Percentiles rank a stretch among this genome's conserved stretches.
Evolutionary conservation across 2,113 vertebrate species (phyloP).

Genomic region (Cyanoliseus patagonus): DNA sequence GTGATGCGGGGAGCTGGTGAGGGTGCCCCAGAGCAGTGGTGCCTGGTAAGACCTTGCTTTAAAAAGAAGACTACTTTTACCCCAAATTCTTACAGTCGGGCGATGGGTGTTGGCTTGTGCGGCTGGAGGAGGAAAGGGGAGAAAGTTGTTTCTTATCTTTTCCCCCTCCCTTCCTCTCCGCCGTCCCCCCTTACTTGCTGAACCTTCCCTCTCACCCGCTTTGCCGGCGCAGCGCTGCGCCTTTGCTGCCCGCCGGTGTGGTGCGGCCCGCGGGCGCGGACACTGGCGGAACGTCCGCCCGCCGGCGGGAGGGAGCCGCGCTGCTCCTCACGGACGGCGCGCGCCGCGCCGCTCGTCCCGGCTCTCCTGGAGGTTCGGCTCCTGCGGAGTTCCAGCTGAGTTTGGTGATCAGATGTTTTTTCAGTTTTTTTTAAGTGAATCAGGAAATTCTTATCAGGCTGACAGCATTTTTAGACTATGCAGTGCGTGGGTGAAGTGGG

Average conservation of each 20-base stretch:
- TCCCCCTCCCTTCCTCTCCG: not conserved
- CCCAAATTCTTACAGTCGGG: not conserved
- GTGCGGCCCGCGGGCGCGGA: not conserved
- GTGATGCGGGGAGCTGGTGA: not conserved
- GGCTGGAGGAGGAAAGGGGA: not conserved
- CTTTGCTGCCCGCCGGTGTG: not conserved
- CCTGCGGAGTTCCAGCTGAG: constrained; percentile 22
- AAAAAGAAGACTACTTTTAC: fast-evolving
- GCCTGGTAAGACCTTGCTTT: not conserved
- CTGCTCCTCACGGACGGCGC: not conserved
- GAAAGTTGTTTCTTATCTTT: not conserved
- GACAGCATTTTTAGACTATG: constrained; percentile 83
- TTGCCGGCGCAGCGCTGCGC: not conserved
- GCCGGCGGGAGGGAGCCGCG: not conserved
- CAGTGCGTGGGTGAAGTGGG: constrained; percentile 82
- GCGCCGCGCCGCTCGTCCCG: not conserved
- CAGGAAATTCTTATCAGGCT: constrained; percentile 81
- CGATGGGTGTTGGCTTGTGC: not conserved
- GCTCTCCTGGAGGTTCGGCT: not conserved
- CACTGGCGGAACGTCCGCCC: constrained; percentile 9
- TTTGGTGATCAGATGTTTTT: constrained; percentile 66
- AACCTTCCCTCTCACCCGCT: not conserved
- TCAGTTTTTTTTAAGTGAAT: constrained; percentile 26
- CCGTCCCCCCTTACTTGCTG: not conserved
- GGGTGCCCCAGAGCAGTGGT: not conserved